Evolutionary conservation across 2,113 vertebrate species (phyloP), one percentile per base, ranked within the genome.

Genomic region (Silurus asotus): DNA sequence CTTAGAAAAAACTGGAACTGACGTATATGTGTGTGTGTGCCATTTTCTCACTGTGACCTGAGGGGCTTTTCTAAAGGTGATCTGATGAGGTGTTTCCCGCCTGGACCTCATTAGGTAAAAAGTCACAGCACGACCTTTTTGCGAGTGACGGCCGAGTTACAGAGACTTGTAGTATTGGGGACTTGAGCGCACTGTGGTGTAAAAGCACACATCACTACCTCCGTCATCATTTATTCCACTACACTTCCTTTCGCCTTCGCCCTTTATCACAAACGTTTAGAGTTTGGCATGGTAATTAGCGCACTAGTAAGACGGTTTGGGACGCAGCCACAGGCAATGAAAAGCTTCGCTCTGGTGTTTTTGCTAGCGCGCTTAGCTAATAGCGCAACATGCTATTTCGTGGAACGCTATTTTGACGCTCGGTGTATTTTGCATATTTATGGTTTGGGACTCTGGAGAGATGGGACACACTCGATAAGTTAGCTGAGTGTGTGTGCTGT

Each of bases 71-170:
- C 51, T 23, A 83, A 83, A 83, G 81, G 51, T 69, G 81, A 83
- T 83, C 65, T 58, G 81, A 83, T 83, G 81, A 83, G 81, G 82
- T 74, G 55, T 74, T 70, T 74, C 74, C 82, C 82, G 61, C 82
- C 82, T 61, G 82, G 82, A 84, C 69, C 82, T 84, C 82, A 84
- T 84, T 84, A 84, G 82, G 82, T 61, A 84, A 84, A 84, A 84
- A 84, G 82, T 84, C 82, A 84, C 69, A 74, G 67, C 67, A 28
- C 45, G 82, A 84, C 82, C 82, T 84, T 84, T 79, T 37, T 74
- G 48, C 55, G 11, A 59, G 55, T 59, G 82, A 84, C 56, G 55
- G 55, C 55, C 53, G 10, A 49, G 85, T 74, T 86, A 55, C 67
- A 55, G 65, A 25, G 82, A 84, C 61, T 59, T 80, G 77, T 80